phyloP scores from a whole-genome alignment of 2,797 vertebrate genomes.

The Darevskia nairensis region DNA sequence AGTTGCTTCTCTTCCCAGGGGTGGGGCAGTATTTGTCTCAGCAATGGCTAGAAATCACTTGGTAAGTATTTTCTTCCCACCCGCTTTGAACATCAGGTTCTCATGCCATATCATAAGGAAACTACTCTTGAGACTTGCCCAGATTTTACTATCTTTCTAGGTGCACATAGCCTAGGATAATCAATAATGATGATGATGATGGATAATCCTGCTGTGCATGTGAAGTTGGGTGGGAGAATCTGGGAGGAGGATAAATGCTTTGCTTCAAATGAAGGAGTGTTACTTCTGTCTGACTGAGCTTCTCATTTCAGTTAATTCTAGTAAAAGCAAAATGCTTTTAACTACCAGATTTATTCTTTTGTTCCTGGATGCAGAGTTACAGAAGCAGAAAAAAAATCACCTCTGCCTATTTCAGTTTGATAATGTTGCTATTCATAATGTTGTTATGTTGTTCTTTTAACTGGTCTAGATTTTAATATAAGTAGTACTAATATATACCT shows the following conservation, averaged over 20 bases:
- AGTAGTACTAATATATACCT: slow-evolving; percentile 43
- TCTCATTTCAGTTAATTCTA: slow-evolving; percentile 22
- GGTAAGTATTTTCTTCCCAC: background rate
- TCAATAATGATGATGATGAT: background rate
- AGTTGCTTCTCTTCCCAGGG: background rate
- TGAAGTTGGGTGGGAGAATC: background rate
- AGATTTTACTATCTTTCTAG: background rate
- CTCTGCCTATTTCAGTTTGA: slow-evolving; percentile 11
- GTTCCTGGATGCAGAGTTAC: background rate
- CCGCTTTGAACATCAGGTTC: background rate
- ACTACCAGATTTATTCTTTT: slow-evolving; percentile 14
- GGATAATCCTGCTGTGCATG: background rate
- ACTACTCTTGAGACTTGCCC: background rate
- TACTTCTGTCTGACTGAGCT: background rate
- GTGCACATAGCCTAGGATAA: too few relatives aligned
- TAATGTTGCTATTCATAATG: background rate
- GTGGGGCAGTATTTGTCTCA: background rate
- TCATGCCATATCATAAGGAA: background rate
- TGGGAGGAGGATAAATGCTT: background rate
- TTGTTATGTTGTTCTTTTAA: background rate
- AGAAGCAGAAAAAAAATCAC: background rate
- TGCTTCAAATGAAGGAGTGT: background rate
- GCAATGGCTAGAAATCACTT: background rate
- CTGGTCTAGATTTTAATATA: background rate
- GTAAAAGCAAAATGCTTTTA: slow-evolving; percentile 5